phyloP scores from a whole-genome alignment of 2,113 vertebrate species.

The Aptenodytes forsteri region DNA sequence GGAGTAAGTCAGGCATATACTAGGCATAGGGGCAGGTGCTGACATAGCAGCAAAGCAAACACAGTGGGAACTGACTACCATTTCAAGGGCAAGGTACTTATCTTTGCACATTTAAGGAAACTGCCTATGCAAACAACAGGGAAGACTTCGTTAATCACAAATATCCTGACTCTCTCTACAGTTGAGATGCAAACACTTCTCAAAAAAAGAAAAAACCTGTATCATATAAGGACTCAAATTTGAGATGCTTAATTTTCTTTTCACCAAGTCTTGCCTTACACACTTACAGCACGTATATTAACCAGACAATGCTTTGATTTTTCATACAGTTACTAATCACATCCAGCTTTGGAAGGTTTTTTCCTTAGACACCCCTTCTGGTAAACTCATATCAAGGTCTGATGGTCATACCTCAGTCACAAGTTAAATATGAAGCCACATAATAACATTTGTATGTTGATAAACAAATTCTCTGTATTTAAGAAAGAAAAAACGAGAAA shows the following conservation, averaged over 20 bases:
- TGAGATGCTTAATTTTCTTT: not conserved
- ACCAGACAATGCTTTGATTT: not conserved
- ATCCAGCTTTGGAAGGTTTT: not conserved
- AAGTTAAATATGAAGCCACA: not conserved
- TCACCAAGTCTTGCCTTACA: not conserved
- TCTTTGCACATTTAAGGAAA: not conserved
- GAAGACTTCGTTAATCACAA: not conserved
- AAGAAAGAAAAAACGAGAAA: not conserved
- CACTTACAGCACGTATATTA: accelerated
- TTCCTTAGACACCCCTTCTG: not conserved
- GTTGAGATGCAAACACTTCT: not conserved
- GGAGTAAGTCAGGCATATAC: not conserved
- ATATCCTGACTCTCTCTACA: not conserved
- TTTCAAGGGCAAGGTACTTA: not conserved
- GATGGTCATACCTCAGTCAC: not conserved
- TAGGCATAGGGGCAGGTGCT: not conserved
- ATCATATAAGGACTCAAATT: not conserved
- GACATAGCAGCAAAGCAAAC: not conserved
- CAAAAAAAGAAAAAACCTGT: accelerated
- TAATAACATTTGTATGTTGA: accelerated
- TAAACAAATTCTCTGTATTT: not conserved
- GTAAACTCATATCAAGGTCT: not conserved
- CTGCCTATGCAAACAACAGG: not conserved
- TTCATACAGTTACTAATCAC: not conserved
- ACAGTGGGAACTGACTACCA: accelerated